Base-by-base conservation (phyloP, 35 echinoderm and acorn worm species). In the Ophiothrix spiculata region DNA sequence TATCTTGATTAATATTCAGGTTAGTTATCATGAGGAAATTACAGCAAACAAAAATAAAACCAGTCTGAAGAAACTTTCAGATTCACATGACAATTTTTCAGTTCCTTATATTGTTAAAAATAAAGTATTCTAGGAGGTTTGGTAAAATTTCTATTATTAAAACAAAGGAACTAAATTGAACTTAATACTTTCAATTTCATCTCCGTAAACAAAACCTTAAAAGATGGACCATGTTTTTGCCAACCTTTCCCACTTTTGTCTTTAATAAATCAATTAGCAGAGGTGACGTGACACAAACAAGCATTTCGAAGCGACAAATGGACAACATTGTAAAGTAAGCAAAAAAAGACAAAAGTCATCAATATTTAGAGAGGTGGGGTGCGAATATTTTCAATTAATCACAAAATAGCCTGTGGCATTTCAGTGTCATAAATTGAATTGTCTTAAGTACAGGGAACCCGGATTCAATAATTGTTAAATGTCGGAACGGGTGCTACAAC, bases 341-440 rank as follows among this genome's bases (percentile, higher is more conserved):
- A n/a, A n/a, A n/a, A n/a, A n/a, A n/a, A n/a, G n/a, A n/a, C n/a
- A 19, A 10, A 69, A 69, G 60, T 69, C 60, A 69, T 69, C 60
- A 69, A 69, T 69, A 69, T 69, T 69, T 69, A 69, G 60, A 69
- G 60, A 69, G 60, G 10, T 69, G 23, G 60, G 60, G 10, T 69
- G 60, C 16, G 60, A 69, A 69, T 69, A 69, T 69, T 69, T 69
- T 69, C 60, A 69, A 69, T 69, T 69, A 69, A 69, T 69, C 60
- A 69, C 60, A 69, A 69, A 69, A n/a, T 69, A 69, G 60, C 60
- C 60, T 4, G 2, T 6, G 60, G 60, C 60, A n/a, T 25, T 12
- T 4, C n/a, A 69, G 60, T 28, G 60, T 25, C 60, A 69, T 69
- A 69, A 69, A 69, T 69, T 69, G 60, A 69, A 69, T 69, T 69